Conservation (phyloP, 2,797 vertebrate genomes). For the Neopelma chrysocephalum region DNA sequence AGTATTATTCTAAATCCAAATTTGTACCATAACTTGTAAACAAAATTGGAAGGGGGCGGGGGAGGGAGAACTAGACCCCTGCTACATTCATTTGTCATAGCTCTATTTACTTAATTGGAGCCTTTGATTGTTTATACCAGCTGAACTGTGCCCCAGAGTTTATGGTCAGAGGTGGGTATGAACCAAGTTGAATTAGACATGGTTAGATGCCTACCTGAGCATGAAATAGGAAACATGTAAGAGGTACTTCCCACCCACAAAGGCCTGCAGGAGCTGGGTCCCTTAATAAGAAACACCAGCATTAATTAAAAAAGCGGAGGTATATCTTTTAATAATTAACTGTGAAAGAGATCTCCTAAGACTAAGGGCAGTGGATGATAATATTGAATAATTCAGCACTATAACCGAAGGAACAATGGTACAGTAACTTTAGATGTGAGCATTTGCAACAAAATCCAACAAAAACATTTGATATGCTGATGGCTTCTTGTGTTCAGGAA, state of each 20-base stretch:
- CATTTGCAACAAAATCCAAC: conserved; percentile 25
- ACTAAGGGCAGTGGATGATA: background rate
- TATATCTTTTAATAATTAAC: conserved; percentile 37
- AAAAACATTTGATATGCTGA: background rate
- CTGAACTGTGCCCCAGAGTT: background rate
- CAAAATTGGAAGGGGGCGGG: background rate
- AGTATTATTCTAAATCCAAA: background rate
- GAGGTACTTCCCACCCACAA: background rate
- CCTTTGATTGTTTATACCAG: background rate
- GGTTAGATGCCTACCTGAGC: background rate
- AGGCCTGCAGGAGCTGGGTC: background rate
- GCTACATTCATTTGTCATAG: background rate
- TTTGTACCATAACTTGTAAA: background rate
- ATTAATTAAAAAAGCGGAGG: conserved; percentile 11
- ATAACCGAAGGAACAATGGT: background rate
- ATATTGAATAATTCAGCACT: conserved; percentile 49
- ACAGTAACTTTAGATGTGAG: background rate
- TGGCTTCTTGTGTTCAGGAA: background rate
- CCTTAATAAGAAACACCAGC: background rate
- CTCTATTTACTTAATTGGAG: background rate
- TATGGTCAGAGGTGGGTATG: background rate
- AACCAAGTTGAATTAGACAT: background rate
- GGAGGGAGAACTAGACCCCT: background rate
- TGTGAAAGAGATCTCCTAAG: conserved; percentile 3
- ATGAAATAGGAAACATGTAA: background rate